Evolutionary conservation across 1,140 invertebrate genomes (phyloP), one percentile per base, ranked within the genome.

Genomic region (Rhopalosiphum maidis): DNA sequence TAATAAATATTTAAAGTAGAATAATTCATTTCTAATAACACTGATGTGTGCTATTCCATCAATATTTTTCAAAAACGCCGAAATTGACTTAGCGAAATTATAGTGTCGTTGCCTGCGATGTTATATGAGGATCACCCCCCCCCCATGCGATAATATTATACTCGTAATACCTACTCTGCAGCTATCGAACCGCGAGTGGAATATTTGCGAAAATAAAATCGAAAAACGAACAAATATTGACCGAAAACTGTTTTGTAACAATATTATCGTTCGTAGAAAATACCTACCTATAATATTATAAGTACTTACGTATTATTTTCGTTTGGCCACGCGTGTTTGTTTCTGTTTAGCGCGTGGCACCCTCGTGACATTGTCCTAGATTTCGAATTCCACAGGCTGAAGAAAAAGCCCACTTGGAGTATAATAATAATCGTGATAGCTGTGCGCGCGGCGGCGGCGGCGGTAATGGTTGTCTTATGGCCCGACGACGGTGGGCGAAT

Each of bases 401-500:
- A 89, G 87, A 89, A 41, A 86, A 93, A 93, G 55, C 91, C 82
- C 91, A 93, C 91, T 85, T 55, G 82, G 82, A 93, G 46, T 46
- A 46, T 46, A 11, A n/a, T 77, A 77, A 77, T 77, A 77, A 43
- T 93, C 91, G 91, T 93, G 91, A 51, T 3, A 60, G 91, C 35
- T 51, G 68, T 68, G 68, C 35, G 43, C 90, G 90, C 41, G 88
- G 60, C 60, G 60, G 60, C 25, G 25, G 55, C 18, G 46, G 60
- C 21, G 77, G 35, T 86, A 93, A 86, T 55, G 82, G 46, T 93
- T 93, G 21, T 48, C 55, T 54, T 18, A 35, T 7, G 41, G 11
- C 21, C 82, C 23, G 82, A 85, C 91, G 91, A 54, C 82, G 91
- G 91, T 93, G 91, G 91, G 91, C 91, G 91, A 93, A 93, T 93